Evolutionary conservation across 2,888 invertebrate species (phyloP).

Genomic region (Ophraella communa): DNA sequence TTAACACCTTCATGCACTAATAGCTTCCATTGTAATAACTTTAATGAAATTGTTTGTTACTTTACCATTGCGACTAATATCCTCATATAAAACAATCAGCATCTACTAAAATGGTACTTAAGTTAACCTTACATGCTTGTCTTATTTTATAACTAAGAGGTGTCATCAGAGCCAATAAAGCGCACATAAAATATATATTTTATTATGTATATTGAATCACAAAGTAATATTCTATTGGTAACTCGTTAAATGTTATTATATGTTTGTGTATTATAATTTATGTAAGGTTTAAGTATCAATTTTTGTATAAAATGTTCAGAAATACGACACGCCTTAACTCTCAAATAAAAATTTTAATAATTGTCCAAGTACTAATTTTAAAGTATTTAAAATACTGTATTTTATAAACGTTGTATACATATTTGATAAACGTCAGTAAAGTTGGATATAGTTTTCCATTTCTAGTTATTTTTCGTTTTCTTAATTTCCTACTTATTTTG

Average conservation of each 20-base stretch:
- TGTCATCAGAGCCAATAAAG: not conserved
- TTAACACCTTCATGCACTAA: too few species aligned
- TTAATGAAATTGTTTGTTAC: too few species aligned
- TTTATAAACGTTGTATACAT: too few species aligned
- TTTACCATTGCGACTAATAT: too few species aligned
- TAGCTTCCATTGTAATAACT: too few species aligned
- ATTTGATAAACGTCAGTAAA: too few species aligned
- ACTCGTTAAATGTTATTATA: not conserved
- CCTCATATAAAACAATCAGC: not conserved
- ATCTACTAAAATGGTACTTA: too few species aligned
- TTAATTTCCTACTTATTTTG: too few species aligned
- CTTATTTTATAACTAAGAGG: not conserved
- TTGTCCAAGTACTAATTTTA: too few species aligned
- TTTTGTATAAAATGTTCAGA: not conserved
- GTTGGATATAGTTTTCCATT: too few species aligned
- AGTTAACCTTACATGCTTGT: not conserved
- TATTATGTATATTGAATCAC: not conserved
- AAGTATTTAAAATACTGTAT: too few species aligned
- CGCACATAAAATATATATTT: not conserved
- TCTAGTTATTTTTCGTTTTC: too few species aligned
- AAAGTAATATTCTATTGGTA: not conserved
- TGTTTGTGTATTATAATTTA: slow-evolving; percentile 1
- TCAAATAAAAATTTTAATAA: not conserved
- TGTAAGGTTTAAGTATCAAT: not conserved
- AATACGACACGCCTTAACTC: not conserved